Evolutionary conservation across 2,888 invertebrate genomes (phyloP), one percentile per base, ranked within the genome.

Genomic region (Hylaea fasciaria): DNA sequence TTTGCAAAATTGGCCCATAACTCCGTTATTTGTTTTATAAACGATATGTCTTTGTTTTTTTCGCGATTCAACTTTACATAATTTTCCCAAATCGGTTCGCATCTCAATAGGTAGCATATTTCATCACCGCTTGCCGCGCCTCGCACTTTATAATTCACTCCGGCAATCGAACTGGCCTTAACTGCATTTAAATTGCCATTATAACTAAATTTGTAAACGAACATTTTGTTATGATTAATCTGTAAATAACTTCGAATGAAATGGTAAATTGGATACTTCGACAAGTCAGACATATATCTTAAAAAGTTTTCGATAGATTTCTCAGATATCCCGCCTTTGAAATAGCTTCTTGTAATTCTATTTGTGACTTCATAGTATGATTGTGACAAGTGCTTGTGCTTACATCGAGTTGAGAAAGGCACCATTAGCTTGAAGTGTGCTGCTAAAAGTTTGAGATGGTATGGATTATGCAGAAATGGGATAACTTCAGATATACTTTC

Each of bases 1-100:
- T 90, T 93, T 14, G 87, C 93, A 74, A 93, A 93, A 73, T 93
- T 92, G 0, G 91, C 78, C 93, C 93, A 93, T 75, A 93, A 72
- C 57, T 78, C 70, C 7, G 89, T 72, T 59, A 93, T 82, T 67
- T 85, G 72, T 59, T 76, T 83, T 32, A 92, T 87, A 56, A 91
- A 84, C 22, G 66, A 68, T 74, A 78, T 82, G 63, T 93, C 91
- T 57, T 80, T 72, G 16, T 69, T 63, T 13, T 70, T 62, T 35
- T 79, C 70, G n/a, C 78, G 71, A 44, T 64, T 80, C 22, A 83
- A 60, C 55, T 80, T 74, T 16, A 81, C 72, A 64, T 92, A 92
- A 60, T 66, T 65, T 69, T 89, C 86, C 80, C 80, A 81, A 58
- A 88, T 72, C 4, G 89, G 91, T 64, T 88, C 86, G 72, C 92